Conservation (phyloP, 2,888 invertebrate genomes). For the Maniola hyperantus region DNA sequence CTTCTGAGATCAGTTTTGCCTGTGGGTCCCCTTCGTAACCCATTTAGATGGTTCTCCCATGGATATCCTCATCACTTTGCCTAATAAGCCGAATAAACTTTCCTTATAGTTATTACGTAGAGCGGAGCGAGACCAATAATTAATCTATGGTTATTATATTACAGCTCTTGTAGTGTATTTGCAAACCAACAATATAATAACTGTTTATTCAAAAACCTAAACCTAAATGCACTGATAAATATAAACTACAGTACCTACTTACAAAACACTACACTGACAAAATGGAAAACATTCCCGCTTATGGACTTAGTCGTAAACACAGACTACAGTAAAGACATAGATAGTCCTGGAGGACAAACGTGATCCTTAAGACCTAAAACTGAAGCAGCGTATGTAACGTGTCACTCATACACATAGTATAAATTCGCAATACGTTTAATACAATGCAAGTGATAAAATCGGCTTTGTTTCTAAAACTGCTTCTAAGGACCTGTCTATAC, state of each 20-base stretch:
- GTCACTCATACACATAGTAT: neutral
- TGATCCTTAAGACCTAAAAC: constrained; percentile 2
- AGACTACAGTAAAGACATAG: neutral
- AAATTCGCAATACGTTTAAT: too few relatives aligned
- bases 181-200: too few relatives aligned
- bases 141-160: too few relatives aligned
- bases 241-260: constrained; percentile 17
- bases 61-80: too few relatives aligned
- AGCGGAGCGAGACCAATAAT: too few relatives aligned
- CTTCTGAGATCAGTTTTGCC: too few relatives aligned
- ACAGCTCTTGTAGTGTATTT: too few relatives aligned
- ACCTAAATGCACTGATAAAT: constrained; percentile 15
- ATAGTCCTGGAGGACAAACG: neutral
- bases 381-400: neutral
- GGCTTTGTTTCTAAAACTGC: neutral
- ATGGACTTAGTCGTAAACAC: neutral
- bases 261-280: constrained; percentile 6
- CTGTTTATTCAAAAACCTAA: constrained; percentile 6
- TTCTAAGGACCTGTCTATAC: neutral
- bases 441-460: neutral
- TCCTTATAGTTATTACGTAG: too few relatives aligned
- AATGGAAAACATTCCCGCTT: constrained; percentile 19
- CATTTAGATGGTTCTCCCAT: too few relatives aligned
- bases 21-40: too few relatives aligned
- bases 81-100: too few relatives aligned